Percentiles rank a stretch among this genome's conserved stretches.
phyloP scores from a whole-genome alignment of 2,888 invertebrate species.

The Cabera pusaria region DNA sequence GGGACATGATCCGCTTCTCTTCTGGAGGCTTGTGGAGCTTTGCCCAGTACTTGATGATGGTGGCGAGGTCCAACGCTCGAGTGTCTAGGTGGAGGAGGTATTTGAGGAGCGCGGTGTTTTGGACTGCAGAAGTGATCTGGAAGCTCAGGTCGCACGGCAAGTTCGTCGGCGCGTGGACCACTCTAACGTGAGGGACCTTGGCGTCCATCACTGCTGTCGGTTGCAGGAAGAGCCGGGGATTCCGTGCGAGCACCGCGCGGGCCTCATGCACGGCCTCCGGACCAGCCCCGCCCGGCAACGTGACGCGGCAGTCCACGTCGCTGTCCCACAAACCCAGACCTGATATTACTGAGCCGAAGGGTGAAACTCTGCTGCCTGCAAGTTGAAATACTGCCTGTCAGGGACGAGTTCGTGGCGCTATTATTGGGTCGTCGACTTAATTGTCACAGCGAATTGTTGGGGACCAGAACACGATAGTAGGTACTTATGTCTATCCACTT shows the following conservation, averaged over 20 bases:
- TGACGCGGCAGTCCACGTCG: conserved; percentile 34
- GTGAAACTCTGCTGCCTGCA: conserved; percentile 27
- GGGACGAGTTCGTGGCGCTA: too few relatives aligned
- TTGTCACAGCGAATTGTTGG: too few relatives aligned
- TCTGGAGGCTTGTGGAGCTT: conserved; percentile 9
- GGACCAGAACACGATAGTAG: too few relatives aligned
- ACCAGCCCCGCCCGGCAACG: conserved; percentile 16
- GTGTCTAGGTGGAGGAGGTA: conserved; percentile 30
- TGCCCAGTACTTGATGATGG: conserved; percentile 32
- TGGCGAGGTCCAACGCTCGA: conserved; percentile 18
- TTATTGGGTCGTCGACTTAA: not conserved
- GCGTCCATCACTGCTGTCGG: not conserved
- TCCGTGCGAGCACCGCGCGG: conserved; percentile 9
- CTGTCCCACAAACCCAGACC: conserved; percentile 33
- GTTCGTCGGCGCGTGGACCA: conserved; percentile 14
- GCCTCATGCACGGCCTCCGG: conserved; percentile 15
- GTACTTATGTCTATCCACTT: too few relatives aligned
- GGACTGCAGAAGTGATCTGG: not conserved
- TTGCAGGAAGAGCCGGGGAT: conserved; percentile 23
- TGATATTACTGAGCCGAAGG: conserved; percentile 32
- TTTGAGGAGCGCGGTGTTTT: conserved; percentile 17
- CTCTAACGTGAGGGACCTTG: conserved; percentile 1
- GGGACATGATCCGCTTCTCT: conserved; percentile 7
- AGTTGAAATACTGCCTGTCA: conserved; percentile 1
- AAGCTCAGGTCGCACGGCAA: conserved; percentile 26